Evolutionary conservation across 2,113 vertebrate species (phyloP).

Genomic region (Galemys pyrenaicus): DNA sequence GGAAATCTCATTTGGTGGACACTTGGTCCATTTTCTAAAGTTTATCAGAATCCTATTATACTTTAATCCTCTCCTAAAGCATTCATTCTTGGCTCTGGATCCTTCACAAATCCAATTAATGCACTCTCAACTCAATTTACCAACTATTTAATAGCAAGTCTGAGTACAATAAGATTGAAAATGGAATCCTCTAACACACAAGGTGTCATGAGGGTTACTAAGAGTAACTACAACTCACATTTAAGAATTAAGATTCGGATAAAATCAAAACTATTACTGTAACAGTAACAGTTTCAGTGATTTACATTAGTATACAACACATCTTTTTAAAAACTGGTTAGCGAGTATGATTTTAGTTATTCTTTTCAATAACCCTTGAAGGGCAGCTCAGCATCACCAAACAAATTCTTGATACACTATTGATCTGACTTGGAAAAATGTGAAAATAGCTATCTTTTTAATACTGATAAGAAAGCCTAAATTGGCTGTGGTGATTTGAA

Average conservation of each 20-base stretch:
- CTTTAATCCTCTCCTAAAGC: slow-evolving; percentile 60
- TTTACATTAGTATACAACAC: not conserved
- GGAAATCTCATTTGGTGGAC: slow-evolving; percentile 60
- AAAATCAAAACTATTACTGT: slow-evolving; percentile 32
- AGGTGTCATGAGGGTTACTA: not conserved
- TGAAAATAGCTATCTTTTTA: slow-evolving; percentile 44
- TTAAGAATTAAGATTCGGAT: not conserved
- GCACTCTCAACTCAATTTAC: slow-evolving; percentile 66
- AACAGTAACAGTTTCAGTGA: not conserved
- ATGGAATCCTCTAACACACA: not conserved
- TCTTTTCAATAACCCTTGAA: slow-evolving; percentile 52
- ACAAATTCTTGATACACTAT: slow-evolving; percentile 48
- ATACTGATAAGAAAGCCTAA: slow-evolving; percentile 24
- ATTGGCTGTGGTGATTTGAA: not conserved
- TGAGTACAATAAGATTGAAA: slow-evolving; percentile 40
- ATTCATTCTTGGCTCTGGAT: slow-evolving; percentile 67
- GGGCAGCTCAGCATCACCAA: slow-evolving; percentile 38
- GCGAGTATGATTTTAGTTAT: not conserved
- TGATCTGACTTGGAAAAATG: slow-evolving; percentile 59
- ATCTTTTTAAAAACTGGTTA: not conserved
- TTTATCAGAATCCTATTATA: slow-evolving; percentile 67
- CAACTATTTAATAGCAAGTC: slow-evolving; percentile 54
- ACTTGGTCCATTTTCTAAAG: slow-evolving; percentile 53
- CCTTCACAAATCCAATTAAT: slow-evolving; percentile 69
- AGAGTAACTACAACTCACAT: slow-evolving; percentile 37